Evolutionary conservation across 2,888 invertebrate species (phyloP).

Genomic region (Arrhopalites spinosus): DNA sequence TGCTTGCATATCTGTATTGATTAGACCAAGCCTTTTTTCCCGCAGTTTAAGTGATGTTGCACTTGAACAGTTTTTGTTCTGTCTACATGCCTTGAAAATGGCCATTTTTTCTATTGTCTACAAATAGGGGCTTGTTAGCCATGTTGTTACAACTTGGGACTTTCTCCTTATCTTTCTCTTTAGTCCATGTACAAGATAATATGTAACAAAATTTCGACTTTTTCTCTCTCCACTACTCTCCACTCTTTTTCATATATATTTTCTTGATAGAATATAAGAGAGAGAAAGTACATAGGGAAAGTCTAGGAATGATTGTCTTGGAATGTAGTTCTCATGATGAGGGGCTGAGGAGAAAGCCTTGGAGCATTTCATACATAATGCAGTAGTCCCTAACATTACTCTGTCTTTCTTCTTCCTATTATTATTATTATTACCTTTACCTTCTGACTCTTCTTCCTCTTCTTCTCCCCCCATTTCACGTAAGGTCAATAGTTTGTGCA

Average conservation of each 20-base stretch:
- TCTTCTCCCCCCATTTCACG: not conserved
- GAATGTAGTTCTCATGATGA: too few species aligned
- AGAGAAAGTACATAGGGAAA: too few species aligned
- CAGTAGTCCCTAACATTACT: not conserved
- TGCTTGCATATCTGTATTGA: too few species aligned
- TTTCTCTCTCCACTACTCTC: too few species aligned
- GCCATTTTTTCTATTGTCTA: constrained; percentile 28
- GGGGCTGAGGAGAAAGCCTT: too few species aligned
- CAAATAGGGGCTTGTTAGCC: constrained; percentile 27
- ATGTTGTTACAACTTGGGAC: not conserved
- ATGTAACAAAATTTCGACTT: too few species aligned
- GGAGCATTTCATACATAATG: not conserved
- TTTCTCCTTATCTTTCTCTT: too few species aligned
- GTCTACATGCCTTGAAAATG: constrained; percentile 19
- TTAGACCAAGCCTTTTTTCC: constrained; percentile 11
- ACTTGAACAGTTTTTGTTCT: constrained; percentile 29
- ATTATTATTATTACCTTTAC: constrained; percentile 7
- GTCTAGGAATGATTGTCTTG: too few species aligned
- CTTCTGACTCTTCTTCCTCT: not conserved
- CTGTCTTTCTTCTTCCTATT: not conserved
- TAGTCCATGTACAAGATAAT: too few species aligned
- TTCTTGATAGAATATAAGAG: too few species aligned
- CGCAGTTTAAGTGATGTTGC: constrained; percentile 33
- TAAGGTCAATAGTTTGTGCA: not conserved
- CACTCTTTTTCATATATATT: too few species aligned